These are phyloP conservation scores for Hymenochirus boettgeri DNA, from an alignment of 2,113 vertebrate species.

Conservation along the genomic window DNA sequence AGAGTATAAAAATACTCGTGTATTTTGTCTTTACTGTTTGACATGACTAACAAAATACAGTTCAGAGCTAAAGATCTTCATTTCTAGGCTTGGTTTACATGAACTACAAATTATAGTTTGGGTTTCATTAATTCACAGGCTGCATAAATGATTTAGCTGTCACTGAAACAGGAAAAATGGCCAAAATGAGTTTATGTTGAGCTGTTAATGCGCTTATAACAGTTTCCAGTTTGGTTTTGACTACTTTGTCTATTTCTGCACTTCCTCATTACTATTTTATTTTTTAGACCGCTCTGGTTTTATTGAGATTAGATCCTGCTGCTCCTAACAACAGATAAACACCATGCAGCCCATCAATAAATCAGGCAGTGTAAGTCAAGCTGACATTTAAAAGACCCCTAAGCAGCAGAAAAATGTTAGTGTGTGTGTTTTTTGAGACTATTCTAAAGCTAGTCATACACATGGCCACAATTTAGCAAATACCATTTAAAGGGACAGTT, in stretches of 20 bases:
- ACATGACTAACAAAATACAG: too few relatives aligned
- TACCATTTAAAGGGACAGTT: too few relatives aligned
- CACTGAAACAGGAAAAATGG: neutral
- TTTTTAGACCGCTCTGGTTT: slow-evolving; percentile 48
- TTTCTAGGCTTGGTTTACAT: too few relatives aligned
- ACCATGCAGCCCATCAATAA: slow-evolving; percentile 49
- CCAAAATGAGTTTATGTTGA: neutral
- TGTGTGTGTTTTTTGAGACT: too few relatives aligned
- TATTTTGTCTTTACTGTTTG: too few relatives aligned
- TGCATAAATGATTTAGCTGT: neutral
- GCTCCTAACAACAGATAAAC: slow-evolving; percentile 51
- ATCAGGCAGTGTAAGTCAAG: slow-evolving; percentile 45
- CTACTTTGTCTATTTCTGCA: slow-evolving; percentile 39
- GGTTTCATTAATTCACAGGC: too few relatives aligned
- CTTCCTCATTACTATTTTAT: slow-evolving; percentile 47
- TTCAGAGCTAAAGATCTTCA: too few relatives aligned
- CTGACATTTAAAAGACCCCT: slow-evolving; percentile 16
- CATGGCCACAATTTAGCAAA: too few relatives aligned
- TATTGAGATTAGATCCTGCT: slow-evolving; percentile 51
- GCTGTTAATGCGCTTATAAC: neutral
- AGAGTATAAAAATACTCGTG: too few relatives aligned
- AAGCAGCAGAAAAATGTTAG: neutral
- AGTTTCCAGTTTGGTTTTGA: too few relatives aligned
- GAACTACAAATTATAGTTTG: too few relatives aligned
- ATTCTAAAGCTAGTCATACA: too few relatives aligned